Percentiles rank a stretch among this genome's conserved stretches.
Evolutionary conservation across 2,888 invertebrate species (phyloP).

Genomic region (Taphrorychus bicolor): DNA sequence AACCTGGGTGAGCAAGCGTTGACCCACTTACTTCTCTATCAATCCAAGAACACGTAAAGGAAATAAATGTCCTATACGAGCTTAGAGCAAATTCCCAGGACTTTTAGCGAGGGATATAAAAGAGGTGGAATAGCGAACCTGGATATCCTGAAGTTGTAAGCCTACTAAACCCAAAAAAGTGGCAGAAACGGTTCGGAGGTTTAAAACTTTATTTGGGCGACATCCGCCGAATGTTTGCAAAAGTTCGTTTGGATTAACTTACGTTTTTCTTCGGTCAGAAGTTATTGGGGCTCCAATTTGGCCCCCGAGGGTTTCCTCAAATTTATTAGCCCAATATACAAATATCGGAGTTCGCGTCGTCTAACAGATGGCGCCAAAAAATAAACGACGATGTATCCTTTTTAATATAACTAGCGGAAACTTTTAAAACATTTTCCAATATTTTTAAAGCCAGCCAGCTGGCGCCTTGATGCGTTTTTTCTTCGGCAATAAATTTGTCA

Average conservation of each 20-base stretch:
- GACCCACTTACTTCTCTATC: neutral
- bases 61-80: slow-evolving; percentile 37
- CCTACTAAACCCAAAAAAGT: slow-evolving; percentile 31
- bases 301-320: neutral
- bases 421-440: slow-evolving; percentile 40
- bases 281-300: neutral
- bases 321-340: neutral
- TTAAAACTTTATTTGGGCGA: slow-evolving; percentile 27
- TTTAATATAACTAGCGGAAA: slow-evolving; percentile 39
- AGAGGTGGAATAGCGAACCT: slow-evolving; percentile 32
- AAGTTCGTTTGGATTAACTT: slow-evolving; percentile 11
- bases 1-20: no score
- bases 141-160: slow-evolving; percentile 37
- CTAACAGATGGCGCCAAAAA: slow-evolving; percentile 33
- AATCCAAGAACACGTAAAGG: slow-evolving; percentile 6
- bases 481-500: slow-evolving; percentile 42
- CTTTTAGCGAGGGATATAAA: slow-evolving; percentile 36
- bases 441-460: slow-evolving; percentile 43
- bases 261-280: neutral
- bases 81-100: slow-evolving; percentile 41
- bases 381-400: slow-evolving; percentile 35
- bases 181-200: slow-evolving; percentile 25
- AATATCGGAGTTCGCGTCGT: neutral
- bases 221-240: slow-evolving; percentile 17
- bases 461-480: slow-evolving; percentile 44